phyloP scores from a whole-genome alignment of 1,140 invertebrate genomes.

The Eulimnadia texana region DNA sequence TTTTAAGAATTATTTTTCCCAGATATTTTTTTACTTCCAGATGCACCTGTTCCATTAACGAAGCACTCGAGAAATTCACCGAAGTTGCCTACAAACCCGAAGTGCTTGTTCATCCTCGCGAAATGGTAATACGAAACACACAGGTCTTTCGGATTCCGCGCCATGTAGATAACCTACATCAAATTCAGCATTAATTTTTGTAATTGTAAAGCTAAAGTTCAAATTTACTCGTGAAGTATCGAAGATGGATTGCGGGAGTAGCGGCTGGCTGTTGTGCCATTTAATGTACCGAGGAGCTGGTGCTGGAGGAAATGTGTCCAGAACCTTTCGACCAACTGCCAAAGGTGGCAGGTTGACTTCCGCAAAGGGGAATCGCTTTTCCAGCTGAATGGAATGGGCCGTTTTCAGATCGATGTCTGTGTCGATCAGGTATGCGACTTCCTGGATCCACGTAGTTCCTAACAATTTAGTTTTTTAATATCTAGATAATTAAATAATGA shows the following conservation, averaged over 20 bases:
- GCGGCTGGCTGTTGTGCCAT: conserved; percentile 6
- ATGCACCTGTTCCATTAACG: conserved; percentile 43
- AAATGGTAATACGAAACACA: conserved; percentile 87
- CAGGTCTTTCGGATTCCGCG: conserved; percentile 84
- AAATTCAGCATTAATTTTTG: neutral
- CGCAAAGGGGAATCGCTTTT: conserved; percentile 10
- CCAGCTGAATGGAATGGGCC: conserved; percentile 1
- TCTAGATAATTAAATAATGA: neutral
- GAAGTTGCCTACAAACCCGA: conserved; percentile 48
- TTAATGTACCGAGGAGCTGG: conserved; percentile 11
- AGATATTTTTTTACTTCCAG: too few species aligned
- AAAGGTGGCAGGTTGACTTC: conserved; percentile 11
- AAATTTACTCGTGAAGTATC: conserved; percentile 8
- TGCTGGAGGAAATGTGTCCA: conserved; percentile 6
- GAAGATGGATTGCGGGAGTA: conserved; percentile 7
- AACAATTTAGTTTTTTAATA: neutral
- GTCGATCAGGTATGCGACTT: conserved; percentile 12
- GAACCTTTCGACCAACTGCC: conserved; percentile 4
- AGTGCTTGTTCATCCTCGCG: conserved; percentile 44
- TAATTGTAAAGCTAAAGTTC: neutral
- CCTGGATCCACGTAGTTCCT: conserved; percentile 16
- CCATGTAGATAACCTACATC: conserved; percentile 69
- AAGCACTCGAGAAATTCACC: conserved; percentile 67
- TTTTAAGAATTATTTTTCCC: neutral
- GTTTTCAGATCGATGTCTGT: conserved; percentile 7